Evolutionary conservation across 2,113 vertebrate species (phyloP).

Genomic region (Bettongia penicillata): DNA sequence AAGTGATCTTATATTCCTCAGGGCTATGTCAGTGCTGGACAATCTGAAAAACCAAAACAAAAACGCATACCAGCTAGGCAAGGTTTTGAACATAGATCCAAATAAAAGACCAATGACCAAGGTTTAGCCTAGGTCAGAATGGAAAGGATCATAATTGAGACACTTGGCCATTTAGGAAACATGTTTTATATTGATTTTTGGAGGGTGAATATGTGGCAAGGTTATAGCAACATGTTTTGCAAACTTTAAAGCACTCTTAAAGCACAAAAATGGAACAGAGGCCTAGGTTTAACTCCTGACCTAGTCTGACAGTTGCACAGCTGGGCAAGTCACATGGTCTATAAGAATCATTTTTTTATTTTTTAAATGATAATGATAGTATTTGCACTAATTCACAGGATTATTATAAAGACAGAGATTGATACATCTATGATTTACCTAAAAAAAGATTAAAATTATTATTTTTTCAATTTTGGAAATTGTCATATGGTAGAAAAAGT

Average conservation of each 20-base stretch:
- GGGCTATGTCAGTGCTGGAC: neutral
- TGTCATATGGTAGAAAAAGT: neutral
- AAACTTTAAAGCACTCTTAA: neutral
- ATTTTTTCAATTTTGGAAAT: neutral
- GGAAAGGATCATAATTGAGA: neutral
- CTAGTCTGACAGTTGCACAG: neutral
- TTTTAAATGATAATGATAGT: neutral
- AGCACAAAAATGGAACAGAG: neutral
- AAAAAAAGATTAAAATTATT: neutral
- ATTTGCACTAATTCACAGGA: neutral
- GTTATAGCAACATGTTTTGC: neutral
- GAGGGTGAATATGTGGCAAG: neutral
- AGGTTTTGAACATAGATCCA: too few species aligned
- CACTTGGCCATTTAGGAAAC: too few species aligned
- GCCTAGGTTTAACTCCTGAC: neutral
- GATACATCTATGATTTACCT: neutral
- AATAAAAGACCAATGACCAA: neutral
- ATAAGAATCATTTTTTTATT: neutral
- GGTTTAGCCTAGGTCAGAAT: neutral
- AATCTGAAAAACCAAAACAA: neutral
- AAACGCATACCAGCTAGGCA: too few species aligned
- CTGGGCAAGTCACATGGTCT: neutral
- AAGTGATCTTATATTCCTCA: neutral
- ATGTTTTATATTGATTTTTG: neutral
- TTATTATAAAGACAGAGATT: neutral